These are phyloP conservation scores for Sphecodes monilicornis DNA, from an alignment of 2,888 invertebrate species.

Conservation along the genomic window DNA sequence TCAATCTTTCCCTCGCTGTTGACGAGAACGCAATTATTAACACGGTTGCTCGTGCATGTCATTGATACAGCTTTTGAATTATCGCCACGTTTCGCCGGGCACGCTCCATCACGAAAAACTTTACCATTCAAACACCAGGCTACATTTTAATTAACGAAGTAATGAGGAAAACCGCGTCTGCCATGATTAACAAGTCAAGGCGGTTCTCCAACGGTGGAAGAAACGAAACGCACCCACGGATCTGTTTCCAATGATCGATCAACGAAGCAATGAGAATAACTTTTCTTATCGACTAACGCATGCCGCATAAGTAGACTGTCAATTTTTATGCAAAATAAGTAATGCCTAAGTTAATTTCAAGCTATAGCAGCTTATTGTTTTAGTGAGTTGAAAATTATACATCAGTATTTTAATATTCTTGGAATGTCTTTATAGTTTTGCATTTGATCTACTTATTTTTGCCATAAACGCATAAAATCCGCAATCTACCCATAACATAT, in stretches of 20 bases:
- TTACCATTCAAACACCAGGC: background rate
- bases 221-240: background rate
- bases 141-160: slow-evolving; percentile 3
- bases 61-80: slow-evolving; percentile 21
- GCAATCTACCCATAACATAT: no score
- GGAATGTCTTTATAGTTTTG: no score
- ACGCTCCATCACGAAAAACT: background rate
- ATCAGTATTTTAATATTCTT: no score
- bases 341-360: no score
- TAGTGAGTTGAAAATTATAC: no score
- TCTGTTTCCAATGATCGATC: background rate
- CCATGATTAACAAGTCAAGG: background rate
- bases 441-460: no score
- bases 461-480: no score
- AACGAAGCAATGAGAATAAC: background rate
- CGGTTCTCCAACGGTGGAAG: background rate
- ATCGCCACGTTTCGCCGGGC: background rate
- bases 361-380: no score
- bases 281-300: background rate
- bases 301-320: background rate
- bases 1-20: slow-evolving; percentile 3
- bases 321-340: no score
- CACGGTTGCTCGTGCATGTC: slow-evolving; percentile 4
- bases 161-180: background rate
- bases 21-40: slow-evolving; percentile 29